Percentiles rank a stretch among this genome's conserved stretches.
Conservation (phyloP, 1,140 invertebrate genomes). For the Drosophila orena region DNA sequence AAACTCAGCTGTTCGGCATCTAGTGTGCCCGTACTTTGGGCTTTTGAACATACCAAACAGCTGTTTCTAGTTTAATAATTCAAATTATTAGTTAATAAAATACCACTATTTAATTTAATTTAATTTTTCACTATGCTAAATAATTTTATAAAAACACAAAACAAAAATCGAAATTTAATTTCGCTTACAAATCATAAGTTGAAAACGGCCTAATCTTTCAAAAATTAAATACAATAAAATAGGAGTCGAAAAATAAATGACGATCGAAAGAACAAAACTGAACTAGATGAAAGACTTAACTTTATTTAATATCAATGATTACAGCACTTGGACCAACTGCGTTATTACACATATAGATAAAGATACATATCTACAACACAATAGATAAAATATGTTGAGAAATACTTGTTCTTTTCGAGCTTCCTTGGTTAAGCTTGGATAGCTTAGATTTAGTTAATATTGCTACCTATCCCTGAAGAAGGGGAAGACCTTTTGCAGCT, state of each 20-base stretch:
- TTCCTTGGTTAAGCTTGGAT: slow-evolving; percentile 21
- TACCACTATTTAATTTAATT: not conserved
- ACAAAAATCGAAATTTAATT: not conserved
- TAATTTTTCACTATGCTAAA: too few relatives aligned
- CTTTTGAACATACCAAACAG: not conserved
- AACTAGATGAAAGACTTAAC: slow-evolving; percentile 5
- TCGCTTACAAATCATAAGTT: too few relatives aligned
- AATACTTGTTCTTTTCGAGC: slow-evolving; percentile 63
- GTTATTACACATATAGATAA: slow-evolving; percentile 55
- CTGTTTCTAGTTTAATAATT: not conserved
- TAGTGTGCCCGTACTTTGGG: slow-evolving; percentile 1
- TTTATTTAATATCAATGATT: slow-evolving; percentile 66
- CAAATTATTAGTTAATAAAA: not conserved
- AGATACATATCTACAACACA: slow-evolving; percentile 40
- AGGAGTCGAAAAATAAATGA: not conserved
- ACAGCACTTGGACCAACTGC: slow-evolving; percentile 32
- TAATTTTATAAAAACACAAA: too few relatives aligned
- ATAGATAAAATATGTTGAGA: slow-evolving; percentile 12
- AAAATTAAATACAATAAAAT: too few relatives aligned
- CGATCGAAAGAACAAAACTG: not conserved
- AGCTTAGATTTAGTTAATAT: not conserved
- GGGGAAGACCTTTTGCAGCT: slow-evolving; percentile 75
- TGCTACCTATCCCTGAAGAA: slow-evolving; percentile 77
- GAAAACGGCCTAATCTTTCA: too few relatives aligned
- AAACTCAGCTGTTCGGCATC: slow-evolving; percentile 56